Conservation (phyloP, 2,888 invertebrate species). For the Nowickia ferox region DNA sequence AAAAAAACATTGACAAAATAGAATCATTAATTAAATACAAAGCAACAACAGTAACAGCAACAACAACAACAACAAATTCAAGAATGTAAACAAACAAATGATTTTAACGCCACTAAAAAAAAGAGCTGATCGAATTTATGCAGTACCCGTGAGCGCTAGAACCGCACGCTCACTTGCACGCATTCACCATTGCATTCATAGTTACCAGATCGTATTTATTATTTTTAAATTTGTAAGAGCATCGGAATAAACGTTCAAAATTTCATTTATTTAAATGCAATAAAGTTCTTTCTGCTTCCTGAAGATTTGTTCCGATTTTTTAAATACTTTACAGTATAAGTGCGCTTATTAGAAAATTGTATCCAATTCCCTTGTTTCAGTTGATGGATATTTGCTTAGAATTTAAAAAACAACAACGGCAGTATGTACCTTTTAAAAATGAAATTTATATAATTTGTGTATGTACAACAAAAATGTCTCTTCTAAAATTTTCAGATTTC, state of each 20-base stretch:
- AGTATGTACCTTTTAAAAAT: background rate
- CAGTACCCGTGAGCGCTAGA: slow-evolving; percentile 8
- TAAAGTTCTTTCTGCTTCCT: no score
- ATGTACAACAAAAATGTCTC: background rate
- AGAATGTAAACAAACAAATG: slow-evolving; percentile 51
- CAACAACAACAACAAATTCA: slow-evolving; percentile 38
- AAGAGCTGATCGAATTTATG: slow-evolving; percentile 36
- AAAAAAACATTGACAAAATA: slow-evolving; percentile 48
- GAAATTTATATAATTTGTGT: no score
- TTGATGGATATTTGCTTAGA: no score
- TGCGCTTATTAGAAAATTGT: no score
- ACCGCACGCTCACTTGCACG: background rate
- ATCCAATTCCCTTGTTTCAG: no score
- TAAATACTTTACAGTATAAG: no score
- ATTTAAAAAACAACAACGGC: no score
- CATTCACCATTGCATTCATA: background rate
- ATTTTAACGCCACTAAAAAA: slow-evolving; percentile 60
- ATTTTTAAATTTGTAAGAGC: background rate
- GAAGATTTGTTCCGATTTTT: no score
- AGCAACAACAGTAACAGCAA: slow-evolving; percentile 28
- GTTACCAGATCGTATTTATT: background rate
- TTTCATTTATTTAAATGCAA: no score
- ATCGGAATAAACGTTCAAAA: background rate
- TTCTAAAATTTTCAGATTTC: background rate
- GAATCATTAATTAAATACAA: slow-evolving; percentile 60